Conservation (phyloP, 2,113 vertebrate genomes). For the Pipra filicauda region DNA sequence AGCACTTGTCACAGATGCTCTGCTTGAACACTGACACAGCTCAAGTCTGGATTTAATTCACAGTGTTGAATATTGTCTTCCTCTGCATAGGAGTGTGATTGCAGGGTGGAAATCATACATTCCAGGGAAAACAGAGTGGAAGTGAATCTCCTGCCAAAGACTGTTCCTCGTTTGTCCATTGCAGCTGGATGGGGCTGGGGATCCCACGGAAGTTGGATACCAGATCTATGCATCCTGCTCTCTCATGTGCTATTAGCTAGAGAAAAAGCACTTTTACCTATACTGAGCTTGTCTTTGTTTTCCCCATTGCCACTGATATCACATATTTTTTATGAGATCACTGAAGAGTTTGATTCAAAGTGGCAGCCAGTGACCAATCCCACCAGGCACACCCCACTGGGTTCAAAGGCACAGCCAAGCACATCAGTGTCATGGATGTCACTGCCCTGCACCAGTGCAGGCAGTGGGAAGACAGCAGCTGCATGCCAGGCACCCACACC, state of each 20-base stretch:
- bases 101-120: background rate
- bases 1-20: background rate
- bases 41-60: background rate
- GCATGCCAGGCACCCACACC: fast-evolving
- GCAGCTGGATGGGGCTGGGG: background rate
- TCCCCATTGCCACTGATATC: background rate
- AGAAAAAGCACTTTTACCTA: background rate
- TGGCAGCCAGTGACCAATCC: fast-evolving
- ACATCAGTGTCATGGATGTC: fast-evolving
- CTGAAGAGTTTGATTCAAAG: background rate
- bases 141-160: background rate
- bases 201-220: background rate
- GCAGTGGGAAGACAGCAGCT: background rate
- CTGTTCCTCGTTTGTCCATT: background rate
- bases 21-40: background rate
- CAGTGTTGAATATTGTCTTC: background rate
- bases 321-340: background rate
- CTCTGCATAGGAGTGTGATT: background rate
- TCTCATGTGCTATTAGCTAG: background rate
- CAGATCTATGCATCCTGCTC: background rate
- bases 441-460: background rate
- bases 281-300: background rate
- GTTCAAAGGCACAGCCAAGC: background rate
- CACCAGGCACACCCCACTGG: background rate
- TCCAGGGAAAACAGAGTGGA: background rate